A percentile compares a stretch with the other conserved stretches of the same genome.
These are phyloP conservation scores for Agapornis canus DNA, from an alignment of 2,797 vertebrate species.

Conservation along the genomic window DNA sequence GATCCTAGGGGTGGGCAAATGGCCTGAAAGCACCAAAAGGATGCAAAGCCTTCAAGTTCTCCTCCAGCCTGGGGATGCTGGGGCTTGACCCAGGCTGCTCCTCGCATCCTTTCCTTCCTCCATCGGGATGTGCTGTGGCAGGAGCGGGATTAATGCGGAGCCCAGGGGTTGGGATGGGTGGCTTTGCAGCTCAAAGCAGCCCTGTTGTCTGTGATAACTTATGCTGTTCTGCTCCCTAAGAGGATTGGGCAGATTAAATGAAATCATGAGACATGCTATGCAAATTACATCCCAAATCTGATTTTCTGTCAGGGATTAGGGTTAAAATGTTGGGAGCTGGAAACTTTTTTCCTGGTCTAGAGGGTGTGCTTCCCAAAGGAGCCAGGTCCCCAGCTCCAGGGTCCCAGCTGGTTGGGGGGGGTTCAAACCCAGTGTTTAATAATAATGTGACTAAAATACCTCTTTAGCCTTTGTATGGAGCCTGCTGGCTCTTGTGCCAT, in stretches of 20 bases:
- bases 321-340: background rate
- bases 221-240: slow-evolving; percentile 77
- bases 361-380: background rate
- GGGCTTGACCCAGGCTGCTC: background rate
- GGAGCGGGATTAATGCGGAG: background rate
- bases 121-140: rapidly evolving
- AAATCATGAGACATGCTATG: slow-evolving; percentile 86
- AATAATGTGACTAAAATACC: background rate
- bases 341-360: background rate
- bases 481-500: background rate
- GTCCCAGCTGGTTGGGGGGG: background rate
- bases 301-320: slow-evolving; percentile 65
- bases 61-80: background rate
- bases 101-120: background rate
- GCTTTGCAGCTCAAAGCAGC: background rate
- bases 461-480: rapidly evolving
- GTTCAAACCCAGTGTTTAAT: rapidly evolving
- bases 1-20: background rate
- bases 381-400: background rate
- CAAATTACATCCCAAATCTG: slow-evolving; percentile 88
- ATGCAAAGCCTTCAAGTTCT: background rate
- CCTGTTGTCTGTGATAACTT: slow-evolving; percentile 78
- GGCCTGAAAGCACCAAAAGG: background rate
- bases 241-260: slow-evolving; percentile 84
- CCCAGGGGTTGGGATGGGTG: background rate